Evolutionary conservation across 2,113 vertebrate genomes (phyloP).

Genomic region (Narcine bancroftii): DNA sequence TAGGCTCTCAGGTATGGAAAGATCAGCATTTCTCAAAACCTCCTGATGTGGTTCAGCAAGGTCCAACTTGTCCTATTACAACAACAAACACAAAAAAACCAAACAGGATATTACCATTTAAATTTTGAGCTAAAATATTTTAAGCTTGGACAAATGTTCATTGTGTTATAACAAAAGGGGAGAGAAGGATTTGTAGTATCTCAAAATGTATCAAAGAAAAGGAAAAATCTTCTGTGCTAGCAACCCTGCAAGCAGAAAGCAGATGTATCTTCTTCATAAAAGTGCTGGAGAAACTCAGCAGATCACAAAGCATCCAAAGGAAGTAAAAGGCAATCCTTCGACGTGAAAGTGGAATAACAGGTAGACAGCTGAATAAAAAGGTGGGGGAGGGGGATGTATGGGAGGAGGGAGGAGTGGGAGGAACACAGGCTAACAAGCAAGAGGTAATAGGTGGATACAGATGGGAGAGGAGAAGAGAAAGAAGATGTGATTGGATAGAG

Average conservation of each 20-base stretch:
- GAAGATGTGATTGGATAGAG: too few relatives aligned
- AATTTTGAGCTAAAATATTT: not conserved
- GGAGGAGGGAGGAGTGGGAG: too few relatives aligned
- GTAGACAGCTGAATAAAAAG: too few relatives aligned
- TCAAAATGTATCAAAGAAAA: not conserved
- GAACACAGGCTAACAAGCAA: too few relatives aligned
- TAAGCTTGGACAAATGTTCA: not conserved
- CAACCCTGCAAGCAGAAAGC: not conserved
- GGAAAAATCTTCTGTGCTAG: not conserved
- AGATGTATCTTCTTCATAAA: too few relatives aligned
- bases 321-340: too few relatives aligned
- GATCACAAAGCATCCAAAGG: too few relatives aligned
- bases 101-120: not conserved
- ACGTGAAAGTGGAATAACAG: too few relatives aligned
- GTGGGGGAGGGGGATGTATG: too few relatives aligned
- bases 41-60: slow-evolving; percentile 41
- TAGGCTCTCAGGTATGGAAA: slow-evolving; percentile 39
- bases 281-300: too few relatives aligned
- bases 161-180: not conserved
- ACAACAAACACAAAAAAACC: slow-evolving; percentile 8
- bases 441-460: too few relatives aligned
- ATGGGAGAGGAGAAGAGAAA: too few relatives aligned
- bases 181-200: not conserved
- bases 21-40: slow-evolving; percentile 40
- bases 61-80: slow-evolving; percentile 42